phyloP scores from a whole-genome alignment of 2,888 invertebrate species.

The Leptinotarsa haldemani region DNA sequence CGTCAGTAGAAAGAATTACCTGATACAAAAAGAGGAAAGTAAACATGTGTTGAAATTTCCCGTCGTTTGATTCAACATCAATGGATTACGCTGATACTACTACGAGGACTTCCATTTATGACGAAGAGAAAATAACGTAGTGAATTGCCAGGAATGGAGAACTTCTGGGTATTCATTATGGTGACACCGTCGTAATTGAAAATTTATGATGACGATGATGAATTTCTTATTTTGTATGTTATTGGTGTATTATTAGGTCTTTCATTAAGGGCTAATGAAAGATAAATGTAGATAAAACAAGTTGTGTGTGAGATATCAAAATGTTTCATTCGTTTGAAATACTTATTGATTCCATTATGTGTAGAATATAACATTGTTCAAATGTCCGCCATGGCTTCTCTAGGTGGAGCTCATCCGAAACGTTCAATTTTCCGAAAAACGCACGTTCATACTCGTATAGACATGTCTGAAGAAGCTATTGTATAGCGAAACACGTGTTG shows the following conservation, averaged over 20 bases:
- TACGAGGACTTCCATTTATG: slow-evolving; percentile 2
- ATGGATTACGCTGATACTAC: not conserved
- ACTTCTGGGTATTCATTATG: not conserved
- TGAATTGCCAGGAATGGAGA: not conserved
- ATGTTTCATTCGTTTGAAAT: no score
- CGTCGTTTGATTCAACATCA: not conserved
- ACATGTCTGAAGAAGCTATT: no score
- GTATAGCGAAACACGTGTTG: no score
- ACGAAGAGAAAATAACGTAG: not conserved
- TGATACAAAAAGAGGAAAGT: not conserved
- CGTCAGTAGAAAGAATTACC: not conserved
- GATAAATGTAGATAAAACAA: no score
- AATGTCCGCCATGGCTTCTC: no score
- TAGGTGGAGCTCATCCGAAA: no score
- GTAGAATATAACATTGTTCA: no score
- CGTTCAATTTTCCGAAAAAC: no score
- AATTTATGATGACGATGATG: not conserved
- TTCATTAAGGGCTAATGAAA: no score
- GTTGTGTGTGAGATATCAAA: no score
- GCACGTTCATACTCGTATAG: no score
- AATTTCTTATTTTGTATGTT: not conserved
- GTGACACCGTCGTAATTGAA: not conserved
- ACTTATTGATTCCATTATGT: no score
- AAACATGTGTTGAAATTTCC: slow-evolving; percentile 8
- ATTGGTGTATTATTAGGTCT: not conserved